Evolutionary conservation across 2,113 vertebrate species (phyloP).

Genomic region (Pseudorasbora parva): DNA sequence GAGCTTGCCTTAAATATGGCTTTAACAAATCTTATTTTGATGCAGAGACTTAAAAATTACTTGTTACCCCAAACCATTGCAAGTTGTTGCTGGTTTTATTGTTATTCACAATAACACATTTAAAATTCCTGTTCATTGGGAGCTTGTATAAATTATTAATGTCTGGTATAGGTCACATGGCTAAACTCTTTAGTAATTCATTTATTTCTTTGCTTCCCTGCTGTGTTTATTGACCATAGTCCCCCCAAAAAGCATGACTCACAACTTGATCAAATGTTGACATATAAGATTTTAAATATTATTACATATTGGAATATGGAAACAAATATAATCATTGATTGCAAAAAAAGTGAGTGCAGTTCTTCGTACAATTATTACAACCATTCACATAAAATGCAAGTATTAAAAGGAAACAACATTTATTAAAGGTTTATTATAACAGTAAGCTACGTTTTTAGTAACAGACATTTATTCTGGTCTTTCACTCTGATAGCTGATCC

Average conservation of each 20-base stretch:
- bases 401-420: background rate
- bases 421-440: background rate
- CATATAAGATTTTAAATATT: background rate
- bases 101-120: constrained; percentile 7
- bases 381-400: background rate
- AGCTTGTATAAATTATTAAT: constrained; percentile 55
- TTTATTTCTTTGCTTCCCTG: constrained; percentile 45
- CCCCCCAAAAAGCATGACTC: background rate
- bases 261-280: background rate
- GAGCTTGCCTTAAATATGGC: background rate
- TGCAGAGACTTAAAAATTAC: background rate
- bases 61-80: background rate
- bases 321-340: background rate
- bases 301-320: background rate
- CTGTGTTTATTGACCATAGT: constrained; percentile 39
- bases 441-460: background rate
- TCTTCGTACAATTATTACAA: background rate
- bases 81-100: background rate
- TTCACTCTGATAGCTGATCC: background rate
- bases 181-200: constrained; percentile 57
- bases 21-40: constrained; percentile 32
- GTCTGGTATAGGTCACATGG: constrained; percentile 62
- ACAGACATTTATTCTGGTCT: background rate
- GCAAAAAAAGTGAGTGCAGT: background rate
- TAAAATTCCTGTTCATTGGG: constrained; percentile 53